phyloP scores from a whole-genome alignment of 2,797 vertebrate genomes.

The Pantherophis alleghaniensis region DNA sequence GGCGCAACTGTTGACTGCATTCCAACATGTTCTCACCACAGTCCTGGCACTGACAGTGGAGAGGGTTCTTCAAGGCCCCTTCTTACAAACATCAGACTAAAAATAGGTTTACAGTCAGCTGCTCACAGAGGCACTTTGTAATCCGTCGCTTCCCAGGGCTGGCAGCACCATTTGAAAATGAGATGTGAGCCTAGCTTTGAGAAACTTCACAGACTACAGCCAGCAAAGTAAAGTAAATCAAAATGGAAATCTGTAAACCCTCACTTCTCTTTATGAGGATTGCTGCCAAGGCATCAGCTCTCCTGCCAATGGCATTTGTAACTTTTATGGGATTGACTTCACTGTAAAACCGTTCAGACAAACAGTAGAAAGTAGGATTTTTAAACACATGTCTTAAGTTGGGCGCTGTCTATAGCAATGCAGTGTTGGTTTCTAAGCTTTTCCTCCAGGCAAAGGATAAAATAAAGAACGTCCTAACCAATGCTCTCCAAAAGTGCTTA shows the following conservation, averaged over 20 bases:
- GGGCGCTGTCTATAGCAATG: neutral
- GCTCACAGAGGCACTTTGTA: constrained; percentile 55
- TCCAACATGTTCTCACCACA: constrained; percentile 65
- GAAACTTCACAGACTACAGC: constrained; percentile 14
- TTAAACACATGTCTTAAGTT: neutral
- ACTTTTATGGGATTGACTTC: neutral
- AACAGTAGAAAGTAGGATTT: neutral
- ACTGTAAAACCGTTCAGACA: neutral
- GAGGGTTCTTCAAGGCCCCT: constrained; percentile 60
- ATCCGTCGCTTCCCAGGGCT: constrained; percentile 49
- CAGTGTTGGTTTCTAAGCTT: neutral
- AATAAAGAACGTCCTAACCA: neutral
- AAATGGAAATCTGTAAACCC: neutral
- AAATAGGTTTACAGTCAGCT: constrained; percentile 64
- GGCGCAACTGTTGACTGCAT: constrained; percentile 62
- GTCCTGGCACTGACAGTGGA: constrained; percentile 54
- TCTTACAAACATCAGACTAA: constrained; percentile 61
- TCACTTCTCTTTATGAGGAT: neutral
- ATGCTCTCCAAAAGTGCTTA: neutral
- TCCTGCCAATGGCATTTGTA: neutral
- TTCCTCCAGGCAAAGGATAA: neutral
- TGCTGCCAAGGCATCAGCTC: neutral
- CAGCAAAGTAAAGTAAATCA: neutral
- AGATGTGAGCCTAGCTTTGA: neutral
- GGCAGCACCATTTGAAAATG: constrained; percentile 38